Base-by-base conservation (phyloP, 2,888 invertebrate genomes). In the Augiades crinisus region DNA sequence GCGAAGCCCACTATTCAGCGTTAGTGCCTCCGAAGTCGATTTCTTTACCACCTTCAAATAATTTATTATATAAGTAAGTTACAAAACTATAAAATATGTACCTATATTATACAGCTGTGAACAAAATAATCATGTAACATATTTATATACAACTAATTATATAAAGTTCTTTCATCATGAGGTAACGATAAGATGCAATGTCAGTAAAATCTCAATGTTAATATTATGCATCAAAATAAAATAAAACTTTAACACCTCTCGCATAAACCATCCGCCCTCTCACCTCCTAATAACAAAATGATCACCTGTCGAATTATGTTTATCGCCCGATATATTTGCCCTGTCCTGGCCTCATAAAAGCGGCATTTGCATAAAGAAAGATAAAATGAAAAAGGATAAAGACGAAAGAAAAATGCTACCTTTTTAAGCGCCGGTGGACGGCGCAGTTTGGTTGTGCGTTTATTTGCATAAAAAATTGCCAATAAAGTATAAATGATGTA, bases 401-500 rank as follows among this genome's bases (percentile, higher is more conserved):
- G n/a, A 12, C 1, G 6, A 30, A 12, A 30, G 3, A 43, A 43
- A 43, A 43, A 30, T 31, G 43, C 30, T 12, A n/a, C n/a, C 43
- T 40, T 49, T 41, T 36, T 30, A 43, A 44, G 37, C 36, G 44
- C 19, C 41, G 34, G 14, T 4, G 14, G n/a, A n/a, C n/a, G n/a
- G n/a, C n/a, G n/a, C n/a, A n/a, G 5, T 36, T 37, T 27, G 27
- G 30, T n/a, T 19, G 30, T 44, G 19, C 50, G 16, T 43, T 19
- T 51, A 51, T 51, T 51, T 51, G 50, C 50, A 51, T 51, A 44
- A 30, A 51, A 51, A 51, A 51, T 51, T 51, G 44, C 44, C 50
- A 21, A 51, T 44, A 44, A 51, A 51, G 13, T 37, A n/a, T n/a
- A n/a, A n/a, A n/a, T n/a, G n/a, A n/a, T n/a, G n/a, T n/a, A n/a